A percentile compares a stretch with the other conserved stretches of the same genome.
Evolutionary conservation across 2,888 invertebrate species (phyloP).

Genomic region (Antheraea assamensis): DNA sequence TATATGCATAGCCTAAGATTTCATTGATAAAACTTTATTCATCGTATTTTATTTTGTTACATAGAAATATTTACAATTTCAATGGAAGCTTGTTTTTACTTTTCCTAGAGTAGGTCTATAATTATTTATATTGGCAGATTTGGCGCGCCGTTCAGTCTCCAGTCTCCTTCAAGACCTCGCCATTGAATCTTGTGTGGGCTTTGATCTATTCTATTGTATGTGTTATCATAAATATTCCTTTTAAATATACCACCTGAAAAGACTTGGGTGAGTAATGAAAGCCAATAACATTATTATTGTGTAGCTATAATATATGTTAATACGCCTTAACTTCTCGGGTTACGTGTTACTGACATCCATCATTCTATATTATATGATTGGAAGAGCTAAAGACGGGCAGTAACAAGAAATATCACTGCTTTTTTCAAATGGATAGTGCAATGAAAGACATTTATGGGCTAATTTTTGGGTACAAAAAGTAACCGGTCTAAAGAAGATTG

Average conservation of each 20-base stretch:
- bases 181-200: conserved; percentile 26
- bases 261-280: background rate
- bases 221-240: background rate
- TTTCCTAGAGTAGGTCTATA: background rate
- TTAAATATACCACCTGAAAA: background rate
- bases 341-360: too few species aligned
- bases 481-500: background rate
- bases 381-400: background rate
- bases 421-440: background rate
- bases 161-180: conserved; percentile 30
- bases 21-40: too few species aligned
- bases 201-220: background rate
- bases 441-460: background rate
- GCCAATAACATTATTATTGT: background rate
- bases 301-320: background rate
- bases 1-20: too few species aligned
- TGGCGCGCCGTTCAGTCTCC: conserved; percentile 35
- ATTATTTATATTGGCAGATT: conserved; percentile 23
- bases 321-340: too few species aligned
- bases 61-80: background rate
- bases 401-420: background rate
- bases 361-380: too few species aligned
- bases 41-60: too few species aligned
- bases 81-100: background rate
- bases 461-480: background rate